These are phyloP conservation scores for Paradisaea rubra DNA, from an alignment of 2,113 vertebrate species.

Conservation along the genomic window DNA sequence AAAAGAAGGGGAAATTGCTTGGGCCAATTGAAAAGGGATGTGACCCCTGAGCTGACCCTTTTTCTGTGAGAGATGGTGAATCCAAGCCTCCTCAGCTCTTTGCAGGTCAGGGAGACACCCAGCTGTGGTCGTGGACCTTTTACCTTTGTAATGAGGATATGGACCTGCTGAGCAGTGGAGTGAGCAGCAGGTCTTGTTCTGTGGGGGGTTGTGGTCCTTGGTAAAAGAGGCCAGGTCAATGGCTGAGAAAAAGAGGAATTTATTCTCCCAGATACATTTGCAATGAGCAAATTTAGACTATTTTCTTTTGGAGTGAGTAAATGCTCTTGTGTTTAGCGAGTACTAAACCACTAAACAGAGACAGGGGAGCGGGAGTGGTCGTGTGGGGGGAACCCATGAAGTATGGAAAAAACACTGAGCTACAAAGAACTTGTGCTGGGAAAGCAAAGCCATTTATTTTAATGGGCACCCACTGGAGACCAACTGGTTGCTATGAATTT, in stretches of 20 bases:
- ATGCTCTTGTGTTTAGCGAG: not conserved
- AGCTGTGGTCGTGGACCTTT: not conserved
- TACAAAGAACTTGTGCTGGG: not conserved
- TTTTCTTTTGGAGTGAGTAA: not conserved
- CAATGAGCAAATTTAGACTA: not conserved
- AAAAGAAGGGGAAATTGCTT: not conserved
- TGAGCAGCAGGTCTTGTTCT: not conserved
- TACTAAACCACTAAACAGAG: not conserved
- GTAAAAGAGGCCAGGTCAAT: not conserved
- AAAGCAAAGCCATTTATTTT: not conserved
- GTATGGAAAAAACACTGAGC: not conserved
- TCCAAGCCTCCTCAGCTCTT: not conserved
- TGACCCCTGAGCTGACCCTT: not conserved
- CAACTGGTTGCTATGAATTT: not conserved
- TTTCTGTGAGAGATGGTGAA: not conserved
- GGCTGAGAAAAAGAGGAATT: not conserved
- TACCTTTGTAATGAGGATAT: not conserved
- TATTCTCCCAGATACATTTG: not conserved
- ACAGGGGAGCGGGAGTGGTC: fast-evolving
- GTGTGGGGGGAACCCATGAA: fast-evolving
- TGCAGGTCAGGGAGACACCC: not conserved
- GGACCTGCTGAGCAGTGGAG: not conserved
- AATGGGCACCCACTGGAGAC: not conserved
- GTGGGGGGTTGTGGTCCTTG: not conserved
- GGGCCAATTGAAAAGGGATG: fast-evolving